phyloP scores from a whole-genome alignment of 2,797 vertebrate species.

The Lagodon rhomboides region DNA sequence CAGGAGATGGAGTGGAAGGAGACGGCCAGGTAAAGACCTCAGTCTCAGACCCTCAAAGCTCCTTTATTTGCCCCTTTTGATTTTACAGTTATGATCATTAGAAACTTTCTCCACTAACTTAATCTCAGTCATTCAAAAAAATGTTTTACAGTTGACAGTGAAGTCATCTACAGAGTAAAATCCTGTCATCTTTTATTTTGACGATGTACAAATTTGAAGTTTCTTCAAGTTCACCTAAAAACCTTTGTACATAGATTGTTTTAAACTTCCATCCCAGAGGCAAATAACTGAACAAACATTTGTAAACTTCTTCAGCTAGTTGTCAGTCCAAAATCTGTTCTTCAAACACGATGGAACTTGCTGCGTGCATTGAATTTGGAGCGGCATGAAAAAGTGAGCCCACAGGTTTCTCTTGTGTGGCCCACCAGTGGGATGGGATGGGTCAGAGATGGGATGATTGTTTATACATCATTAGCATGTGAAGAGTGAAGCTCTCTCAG shows the following conservation, averaged over 20 bases:
- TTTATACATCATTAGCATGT: slow-evolving; percentile 69
- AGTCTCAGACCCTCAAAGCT: background rate
- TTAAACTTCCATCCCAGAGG: background rate
- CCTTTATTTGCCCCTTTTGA: background rate
- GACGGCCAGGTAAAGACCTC: slow-evolving; percentile 91
- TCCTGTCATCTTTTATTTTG: background rate
- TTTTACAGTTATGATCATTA: background rate
- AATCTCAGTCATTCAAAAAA: background rate
- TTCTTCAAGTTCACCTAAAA: background rate
- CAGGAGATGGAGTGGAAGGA: slow-evolving; percentile 99
- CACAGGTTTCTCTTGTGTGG: slow-evolving; percentile 49
- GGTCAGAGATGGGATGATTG: slow-evolving; percentile 59
- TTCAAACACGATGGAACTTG: background rate
- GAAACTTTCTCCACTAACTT: background rate
- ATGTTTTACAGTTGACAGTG: background rate
- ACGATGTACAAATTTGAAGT: background rate
- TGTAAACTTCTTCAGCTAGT: background rate
- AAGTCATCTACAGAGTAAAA: background rate
- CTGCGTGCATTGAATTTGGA: slow-evolving; percentile 22
- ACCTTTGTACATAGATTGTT: background rate
- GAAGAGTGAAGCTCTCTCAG: slow-evolving; percentile 57
- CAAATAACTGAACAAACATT: background rate
- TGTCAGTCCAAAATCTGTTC: background rate
- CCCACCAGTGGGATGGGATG: slow-evolving; percentile 30
- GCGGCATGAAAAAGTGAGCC: background rate